phyloP scores from a whole-genome alignment of 2,113 vertebrate species.

The cattle (Bos taurus) region ARS-UCD2.0 NC_037343.1:28709001-28709500 shows the following conservation, averaged over 20 bases:
- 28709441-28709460: background rate
- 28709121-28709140: background rate
- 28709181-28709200: background rate
- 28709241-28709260: background rate
- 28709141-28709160: background rate
- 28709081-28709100: background rate
- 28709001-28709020: background rate
- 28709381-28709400: too few relatives aligned
- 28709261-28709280: background rate
- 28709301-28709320: background rate
- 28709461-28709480: background rate
- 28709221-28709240: background rate
- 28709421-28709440: too few relatives aligned
- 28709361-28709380: background rate
- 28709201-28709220: background rate
- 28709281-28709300: background rate
- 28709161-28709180: background rate
- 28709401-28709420: fast-evolving
- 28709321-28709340: background rate
- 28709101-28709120: background rate
- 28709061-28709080: background rate
- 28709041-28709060: background rate
- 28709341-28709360: background rate
- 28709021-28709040: background rate
- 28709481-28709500: background rate